Percentiles rank a stretch among this genome's conserved stretches.
phyloP scores from a whole-genome alignment of 2,113 vertebrate species.

The Rhodinocichla rosea region DNA sequence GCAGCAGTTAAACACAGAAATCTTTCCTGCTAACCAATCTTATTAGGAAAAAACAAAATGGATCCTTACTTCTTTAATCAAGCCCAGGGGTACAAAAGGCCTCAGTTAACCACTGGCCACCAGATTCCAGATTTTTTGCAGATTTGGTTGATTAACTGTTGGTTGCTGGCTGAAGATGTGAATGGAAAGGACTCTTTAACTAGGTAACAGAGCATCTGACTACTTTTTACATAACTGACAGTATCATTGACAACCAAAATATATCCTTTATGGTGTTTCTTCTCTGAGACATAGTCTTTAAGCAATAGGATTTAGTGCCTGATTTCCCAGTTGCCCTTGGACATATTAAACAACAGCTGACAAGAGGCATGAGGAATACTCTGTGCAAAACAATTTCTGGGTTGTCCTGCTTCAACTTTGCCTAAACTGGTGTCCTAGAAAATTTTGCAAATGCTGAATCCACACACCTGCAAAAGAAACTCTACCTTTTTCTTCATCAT shows the following conservation, averaged over 20 bases:
- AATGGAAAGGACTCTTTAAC: background rate
- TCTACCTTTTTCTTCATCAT: background rate
- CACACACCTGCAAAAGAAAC: background rate
- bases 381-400: background rate
- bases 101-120: background rate
- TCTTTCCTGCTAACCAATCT: background rate
- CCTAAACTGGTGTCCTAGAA: background rate
- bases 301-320: background rate
- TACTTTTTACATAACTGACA: background rate
- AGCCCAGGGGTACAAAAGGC: background rate
- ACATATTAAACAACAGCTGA: background rate
- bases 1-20: constrained; percentile 44
- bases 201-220: background rate
- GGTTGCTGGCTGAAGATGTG: background rate
- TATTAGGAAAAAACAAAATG: background rate
- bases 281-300: background rate
- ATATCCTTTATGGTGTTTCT: background rate
- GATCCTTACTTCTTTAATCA: background rate
- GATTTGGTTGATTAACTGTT: background rate
- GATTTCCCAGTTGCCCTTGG: background rate
- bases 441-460: background rate
- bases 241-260: background rate
- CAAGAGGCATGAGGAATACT: background rate
- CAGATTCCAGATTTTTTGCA: background rate
- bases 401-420: background rate